These are phyloP conservation scores for Semibalanus balanoides DNA, from an alignment of 1,140 invertebrate genomes.

Conservation along the genomic window DNA sequence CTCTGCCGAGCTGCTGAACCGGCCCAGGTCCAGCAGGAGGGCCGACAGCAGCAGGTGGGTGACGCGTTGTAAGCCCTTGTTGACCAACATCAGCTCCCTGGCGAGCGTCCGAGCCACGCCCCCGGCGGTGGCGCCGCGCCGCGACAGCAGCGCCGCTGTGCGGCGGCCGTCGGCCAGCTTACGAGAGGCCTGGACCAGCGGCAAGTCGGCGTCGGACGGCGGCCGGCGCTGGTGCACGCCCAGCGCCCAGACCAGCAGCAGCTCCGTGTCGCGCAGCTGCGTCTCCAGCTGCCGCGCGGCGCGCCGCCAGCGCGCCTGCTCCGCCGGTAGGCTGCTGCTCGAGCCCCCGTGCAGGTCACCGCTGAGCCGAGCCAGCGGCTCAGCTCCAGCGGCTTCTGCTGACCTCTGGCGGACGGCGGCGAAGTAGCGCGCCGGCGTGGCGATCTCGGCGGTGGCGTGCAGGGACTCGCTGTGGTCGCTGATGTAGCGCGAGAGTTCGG, in stretches of 20 bases:
- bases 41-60: neutral
- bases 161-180: conserved; percentile 53
- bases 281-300: conserved; percentile 72
- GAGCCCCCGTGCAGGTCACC: conserved; percentile 75
- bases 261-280: conserved; percentile 68
- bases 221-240: conserved; percentile 47
- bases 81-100: neutral
- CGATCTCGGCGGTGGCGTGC: conserved; percentile 66
- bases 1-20: neutral
- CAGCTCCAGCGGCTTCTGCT: conserved; percentile 12
- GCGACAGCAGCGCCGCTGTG: conserved; percentile 36
- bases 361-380: conserved; percentile 59
- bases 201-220: conserved; percentile 1
- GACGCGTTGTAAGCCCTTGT: neutral
- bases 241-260: conserved; percentile 68
- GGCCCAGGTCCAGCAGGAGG: neutral
- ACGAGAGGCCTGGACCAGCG: conserved; percentile 67
- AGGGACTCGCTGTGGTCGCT: conserved; percentile 40
- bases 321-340: conserved; percentile 93
- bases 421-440: conserved; percentile 82
- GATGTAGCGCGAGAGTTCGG: conserved; percentile 70
- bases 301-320: conserved; percentile 80
- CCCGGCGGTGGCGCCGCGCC: no score
- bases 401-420: conserved; percentile 39
- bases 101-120: neutral